Evolutionary conservation across 2,888 invertebrate species (phyloP), one percentile per base, ranked within the genome.

Genomic region (Rhagonycha fulva): DNA sequence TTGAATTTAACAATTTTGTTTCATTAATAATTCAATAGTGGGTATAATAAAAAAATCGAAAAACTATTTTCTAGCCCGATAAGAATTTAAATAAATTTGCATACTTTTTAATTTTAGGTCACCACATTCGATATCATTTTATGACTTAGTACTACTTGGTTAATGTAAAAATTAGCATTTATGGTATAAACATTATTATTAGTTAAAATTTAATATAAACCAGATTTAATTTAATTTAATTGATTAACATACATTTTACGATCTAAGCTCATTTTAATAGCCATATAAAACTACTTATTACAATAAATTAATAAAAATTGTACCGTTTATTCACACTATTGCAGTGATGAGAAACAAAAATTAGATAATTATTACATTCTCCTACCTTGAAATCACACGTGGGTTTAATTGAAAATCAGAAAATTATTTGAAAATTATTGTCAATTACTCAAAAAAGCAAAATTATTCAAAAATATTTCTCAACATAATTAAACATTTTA

Each of bases 81-180:
- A 79, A 80, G 79, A 78, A 79, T 78, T 78, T 78, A 78, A 79
- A 80, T 80, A 80, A 78, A 79, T 79, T 79, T 77, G 70, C 78
- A 78, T 81, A 75, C 74, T 75, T 75, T 75, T 79, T 78, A 78
- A 79, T 80, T 80, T 80, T 79, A 76, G 79, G 77, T 75, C 80
- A 79, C 77, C 72, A 76, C 74, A 77, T 77, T 71, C 75, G 69
- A 79, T 78, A 79, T 80, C 80, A 80, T 78, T 80, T 80, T 80
- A 76, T 78, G 70, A 47, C 72, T 68, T 72, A 75, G 71, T 76
- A 47, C 47, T 76, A 47, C 47, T 47, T 47, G 47, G 47, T 75
- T 74, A 75, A 79, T 77, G 72, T 28, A 14, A 67, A 72, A 71
- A 77, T 76, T 74, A 77, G 61, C 69, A 77, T 77, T 71, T 72